Evolutionary conservation across 2,113 vertebrate species (phyloP).

Genomic region (Macquaria ambigua): DNA sequence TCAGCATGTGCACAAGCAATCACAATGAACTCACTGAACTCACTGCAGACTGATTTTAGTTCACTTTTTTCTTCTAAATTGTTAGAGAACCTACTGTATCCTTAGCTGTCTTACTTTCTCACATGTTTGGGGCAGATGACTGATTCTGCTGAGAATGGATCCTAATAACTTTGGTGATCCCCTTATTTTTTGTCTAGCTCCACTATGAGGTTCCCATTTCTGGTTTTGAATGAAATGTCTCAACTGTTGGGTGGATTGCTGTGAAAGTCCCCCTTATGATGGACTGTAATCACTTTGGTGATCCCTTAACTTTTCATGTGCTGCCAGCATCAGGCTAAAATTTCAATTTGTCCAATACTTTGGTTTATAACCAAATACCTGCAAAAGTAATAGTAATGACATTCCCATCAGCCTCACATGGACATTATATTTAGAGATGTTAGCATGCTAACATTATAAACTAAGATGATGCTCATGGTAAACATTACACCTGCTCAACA

Average conservation of each 20-base stretch:
- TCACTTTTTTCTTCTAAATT: neutral
- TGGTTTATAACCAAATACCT: neutral
- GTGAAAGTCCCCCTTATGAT: neutral
- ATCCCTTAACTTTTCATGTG: neutral
- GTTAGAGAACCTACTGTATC: neutral
- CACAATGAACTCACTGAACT: neutral
- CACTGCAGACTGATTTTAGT: neutral
- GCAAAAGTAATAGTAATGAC: neutral
- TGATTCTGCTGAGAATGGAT: neutral
- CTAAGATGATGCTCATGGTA: neutral
- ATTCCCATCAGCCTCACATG: neutral
- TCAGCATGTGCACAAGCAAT: slow-evolving; percentile 7
- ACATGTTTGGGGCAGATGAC: neutral
- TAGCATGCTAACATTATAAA: neutral
- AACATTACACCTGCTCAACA: neutral
- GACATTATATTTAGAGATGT: neutral
- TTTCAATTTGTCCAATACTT: neutral
- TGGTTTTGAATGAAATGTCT: neutral
- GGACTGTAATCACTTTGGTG: neutral
- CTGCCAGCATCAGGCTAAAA: neutral
- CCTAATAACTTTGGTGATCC: neutral
- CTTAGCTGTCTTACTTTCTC: neutral
- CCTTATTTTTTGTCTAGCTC: neutral
- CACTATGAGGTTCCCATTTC: neutral
- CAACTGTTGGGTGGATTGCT: neutral